phyloP scores from a whole-genome alignment of 2,888 invertebrate species.

The Scaptomyza reducta region DNA sequence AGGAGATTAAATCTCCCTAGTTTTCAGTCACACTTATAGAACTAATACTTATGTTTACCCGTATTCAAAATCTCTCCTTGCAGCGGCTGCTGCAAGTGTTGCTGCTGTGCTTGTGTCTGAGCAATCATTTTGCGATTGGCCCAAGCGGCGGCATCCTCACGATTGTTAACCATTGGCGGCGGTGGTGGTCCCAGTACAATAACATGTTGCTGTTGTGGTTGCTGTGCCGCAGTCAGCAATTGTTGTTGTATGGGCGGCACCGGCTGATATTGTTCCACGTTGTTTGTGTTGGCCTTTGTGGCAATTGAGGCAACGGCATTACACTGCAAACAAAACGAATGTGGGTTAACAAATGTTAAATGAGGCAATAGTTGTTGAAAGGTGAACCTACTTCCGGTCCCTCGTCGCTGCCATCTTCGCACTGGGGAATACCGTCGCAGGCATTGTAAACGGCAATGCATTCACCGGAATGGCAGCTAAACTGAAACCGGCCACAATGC shows the following conservation, averaged over 20 bases:
- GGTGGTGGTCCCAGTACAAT: constrained; percentile 66
- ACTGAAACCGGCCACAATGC: constrained; percentile 92
- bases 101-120: constrained; percentile 63
- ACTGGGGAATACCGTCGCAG: constrained; percentile 96
- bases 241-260: constrained; percentile 60
- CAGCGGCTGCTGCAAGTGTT: constrained; percentile 35
- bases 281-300: constrained; percentile 45
- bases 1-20: too few relatives aligned
- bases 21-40: too few relatives aligned
- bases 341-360: constrained; percentile 27
- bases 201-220: constrained; percentile 58
- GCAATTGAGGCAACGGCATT: constrained; percentile 65
- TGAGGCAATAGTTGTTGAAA: neutral
- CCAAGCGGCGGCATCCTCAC: constrained; percentile 83
- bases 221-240: constrained; percentile 57
- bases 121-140: constrained; percentile 80
- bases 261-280: constrained; percentile 65
- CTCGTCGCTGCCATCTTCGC: constrained; percentile 96
- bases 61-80: constrained; percentile 51
- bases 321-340: constrained; percentile 60
- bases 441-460: constrained; percentile 98
- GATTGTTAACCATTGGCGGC: constrained; percentile 76
- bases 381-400: constrained; percentile 88
- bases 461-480: constrained; percentile 94
- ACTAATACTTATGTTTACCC: constrained; percentile 52